These are phyloP conservation scores for Halyomorpha halys DNA, from an alignment of 1,140 invertebrate species.

Conservation along the genomic window DNA sequence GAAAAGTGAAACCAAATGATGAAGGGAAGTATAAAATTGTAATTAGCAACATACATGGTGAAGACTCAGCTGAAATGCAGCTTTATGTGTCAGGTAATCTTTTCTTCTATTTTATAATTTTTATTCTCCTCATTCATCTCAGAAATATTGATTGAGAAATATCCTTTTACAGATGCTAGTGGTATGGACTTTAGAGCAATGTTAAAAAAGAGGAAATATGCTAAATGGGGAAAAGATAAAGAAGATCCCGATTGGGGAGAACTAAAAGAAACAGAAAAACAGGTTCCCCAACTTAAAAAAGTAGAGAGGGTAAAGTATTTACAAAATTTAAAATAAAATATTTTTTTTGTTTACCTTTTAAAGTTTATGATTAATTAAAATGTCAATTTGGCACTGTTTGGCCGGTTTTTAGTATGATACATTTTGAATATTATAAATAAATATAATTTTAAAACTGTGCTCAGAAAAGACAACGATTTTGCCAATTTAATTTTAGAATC, in stretches of 20 bases:
- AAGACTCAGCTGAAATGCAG: conserved; percentile 87
- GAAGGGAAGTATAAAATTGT: conserved; percentile 93
- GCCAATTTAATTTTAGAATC: too few relatives aligned
- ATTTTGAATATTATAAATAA: conserved; percentile 3
- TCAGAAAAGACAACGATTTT: too few relatives aligned
- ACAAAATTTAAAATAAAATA: background rate
- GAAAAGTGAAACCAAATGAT: conserved; percentile 92
- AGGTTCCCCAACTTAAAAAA: conserved; percentile 73
- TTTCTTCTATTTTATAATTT: conserved; percentile 5
- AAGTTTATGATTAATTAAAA: background rate
- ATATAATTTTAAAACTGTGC: too few relatives aligned
- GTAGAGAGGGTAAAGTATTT: conserved; percentile 69
- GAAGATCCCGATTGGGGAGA: conserved; percentile 84
- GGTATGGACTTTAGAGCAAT: conserved; percentile 98
- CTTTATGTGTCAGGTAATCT: conserved; percentile 86
- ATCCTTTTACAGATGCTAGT: conserved; percentile 61
- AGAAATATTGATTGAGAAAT: background rate
- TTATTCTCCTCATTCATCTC: background rate
- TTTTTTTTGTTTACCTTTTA: background rate
- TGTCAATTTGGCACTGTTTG: too few relatives aligned
- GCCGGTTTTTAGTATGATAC: too few relatives aligned
- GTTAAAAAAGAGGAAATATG: conserved; percentile 92
- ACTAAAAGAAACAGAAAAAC: conserved; percentile 84
- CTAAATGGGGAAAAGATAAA: conserved; percentile 84
- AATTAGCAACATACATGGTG: conserved; percentile 84